Base-by-base conservation (phyloP, 2,113 vertebrate species). In the Gopherus evgoodei region DNA sequence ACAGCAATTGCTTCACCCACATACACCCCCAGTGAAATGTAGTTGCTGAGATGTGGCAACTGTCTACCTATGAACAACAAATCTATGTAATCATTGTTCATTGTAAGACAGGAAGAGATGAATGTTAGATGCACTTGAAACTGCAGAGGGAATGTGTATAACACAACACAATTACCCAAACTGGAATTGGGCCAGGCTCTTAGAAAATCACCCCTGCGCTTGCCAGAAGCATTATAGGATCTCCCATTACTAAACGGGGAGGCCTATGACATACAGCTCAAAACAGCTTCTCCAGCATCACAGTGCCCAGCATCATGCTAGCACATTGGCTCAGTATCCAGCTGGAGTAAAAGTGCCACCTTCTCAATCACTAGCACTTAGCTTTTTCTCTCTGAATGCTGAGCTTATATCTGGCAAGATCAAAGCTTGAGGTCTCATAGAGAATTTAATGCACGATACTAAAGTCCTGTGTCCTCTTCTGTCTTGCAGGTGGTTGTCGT, bases 401-500 rank as follows among this genome's bases (percentile, higher is more conserved):
- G 2, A 29, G 21, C 84, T 91, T 21, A 5, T 72, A 29, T 24
- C 25, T 6, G 0, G 24, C 27, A 1, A 19, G 4, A 47, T 42
- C 49, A 29, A 22, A 42, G 0, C 1, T 3, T 9, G 52, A 88
- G 29, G 0, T 44, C 76, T 8, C 2, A 2, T 1, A 1, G 11
- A 1, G 8, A 8, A 83, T 4, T 4, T 29, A 79, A 4, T 13
- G 2, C 49, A 0, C 0, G 0, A 42, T 59, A 12, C 8, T 80
- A 5, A 62, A 0, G 0, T 80, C 1, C 19, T n/a, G 3, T 78
- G 83, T 5, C 57, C 2, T 89, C 57, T 93, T 19, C 81, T 87
- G 57, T 54, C 56, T 86, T 98, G 12, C 97, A 99, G 99, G 99
- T 99, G n/a, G 99, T 99, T 91, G 99, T 99, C 4, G 99, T 99